Conservation (phyloP, 1,140 invertebrate genomes). For the Carposina sasakii region DNA sequence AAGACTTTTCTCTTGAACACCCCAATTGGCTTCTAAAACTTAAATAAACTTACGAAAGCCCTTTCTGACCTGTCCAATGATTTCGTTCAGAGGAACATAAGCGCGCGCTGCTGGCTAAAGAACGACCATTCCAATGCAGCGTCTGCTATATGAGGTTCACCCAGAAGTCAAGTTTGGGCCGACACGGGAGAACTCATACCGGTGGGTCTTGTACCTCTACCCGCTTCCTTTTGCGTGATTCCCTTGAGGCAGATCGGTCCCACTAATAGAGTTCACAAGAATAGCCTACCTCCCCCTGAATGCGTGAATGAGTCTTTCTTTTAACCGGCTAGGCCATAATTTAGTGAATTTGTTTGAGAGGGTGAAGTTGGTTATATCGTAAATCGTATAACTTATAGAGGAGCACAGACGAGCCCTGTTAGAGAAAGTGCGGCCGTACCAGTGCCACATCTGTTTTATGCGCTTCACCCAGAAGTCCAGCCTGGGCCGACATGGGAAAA, state of each 20-base stretch:
- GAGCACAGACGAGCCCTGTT: constrained; percentile 74
- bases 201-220: constrained; percentile 45
- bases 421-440: constrained; percentile 77
- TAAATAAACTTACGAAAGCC: neutral
- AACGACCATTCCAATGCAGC: constrained; percentile 71
- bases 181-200: constrained; percentile 59
- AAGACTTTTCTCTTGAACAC: constrained; percentile 16
- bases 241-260: constrained; percentile 54
- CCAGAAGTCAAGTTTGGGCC: constrained; percentile 61
- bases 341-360: constrained; percentile 46
- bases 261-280: constrained; percentile 16
- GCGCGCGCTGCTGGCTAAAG: constrained; percentile 65
- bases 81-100: constrained; percentile 58
- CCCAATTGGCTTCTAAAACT: constrained; percentile 10
- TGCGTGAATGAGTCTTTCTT: constrained; percentile 33
- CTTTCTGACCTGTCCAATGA: constrained; percentile 35
- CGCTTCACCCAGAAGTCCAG: constrained; percentile 76
- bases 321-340: constrained; percentile 38
- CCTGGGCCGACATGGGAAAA: constrained; percentile 73
- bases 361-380: constrained; percentile 64
- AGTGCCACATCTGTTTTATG: constrained; percentile 76
- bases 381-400: constrained; percentile 71
- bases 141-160: constrained; percentile 72
- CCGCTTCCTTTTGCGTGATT: constrained; percentile 38
- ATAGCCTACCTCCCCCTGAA: constrained; percentile 58